Evolutionary conservation across 2,888 invertebrate genomes (phyloP), one percentile per base, ranked within the genome.

Genomic region (Myopa tessellatipennis): DNA sequence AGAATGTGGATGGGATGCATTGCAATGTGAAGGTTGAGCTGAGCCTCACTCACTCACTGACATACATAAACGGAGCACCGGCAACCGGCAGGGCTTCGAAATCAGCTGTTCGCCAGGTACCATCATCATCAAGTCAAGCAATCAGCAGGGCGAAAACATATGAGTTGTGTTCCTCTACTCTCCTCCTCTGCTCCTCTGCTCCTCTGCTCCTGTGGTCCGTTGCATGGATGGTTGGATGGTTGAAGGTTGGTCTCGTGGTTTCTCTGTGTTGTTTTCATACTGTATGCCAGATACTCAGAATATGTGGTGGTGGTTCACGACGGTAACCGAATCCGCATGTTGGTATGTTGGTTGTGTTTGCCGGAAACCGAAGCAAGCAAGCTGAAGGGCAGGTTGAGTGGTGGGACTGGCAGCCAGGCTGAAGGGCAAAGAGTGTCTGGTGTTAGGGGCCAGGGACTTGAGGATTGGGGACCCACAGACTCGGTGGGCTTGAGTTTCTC

Each of bases 11-110:
- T 4, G 5, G 14, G 34, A 18, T 10, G 18, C 26, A 18, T 58
- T 67, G 26, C 70, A 70, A 70, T 70, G 55, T 70, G 70, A 70
- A 70, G 70, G 55, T 70, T 70, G 69, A 45, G 45, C 55, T 36
- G 70, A 36, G 52, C 34, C 52, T 26, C 55, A 16, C 14, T 45
- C 18, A 18, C 69, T 69, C 70, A 55, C 52, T 70, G 70, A 70
- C 70, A 70, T 26, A 70, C 70, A 69, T 69, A 68, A 2, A 0
- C n/a, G n/a, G 26, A 18, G 26, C 52, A 55, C 12, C 61, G 18
- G 40, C 69, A 18, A 55, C 12, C 61, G 18, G 40, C 69, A 18
- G 45, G 34, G 36, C 36, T 18, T 50, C 18, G 38, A 70, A 69
- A 70, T 70, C 70, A 70, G 70, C 70, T 70, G 70, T 70, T 70